Evolutionary conservation across 2,113 vertebrate genomes (phyloP).

Genomic region (Prolemur simus): DNA sequence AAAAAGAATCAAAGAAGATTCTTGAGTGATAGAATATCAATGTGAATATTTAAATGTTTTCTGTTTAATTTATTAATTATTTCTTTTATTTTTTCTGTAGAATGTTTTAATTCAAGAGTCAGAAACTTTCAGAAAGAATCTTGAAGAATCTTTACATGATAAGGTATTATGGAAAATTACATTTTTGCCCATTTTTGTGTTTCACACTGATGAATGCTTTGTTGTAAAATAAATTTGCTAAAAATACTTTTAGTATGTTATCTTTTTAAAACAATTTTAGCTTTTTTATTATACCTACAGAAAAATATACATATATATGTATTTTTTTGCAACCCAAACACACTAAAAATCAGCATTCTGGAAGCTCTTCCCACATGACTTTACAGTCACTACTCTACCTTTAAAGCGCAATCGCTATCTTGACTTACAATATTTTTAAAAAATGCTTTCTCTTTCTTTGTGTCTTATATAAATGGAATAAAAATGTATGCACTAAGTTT

Average conservation of each 20-base stretch:
- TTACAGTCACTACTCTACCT: background rate
- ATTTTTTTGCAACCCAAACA: constrained; percentile 26
- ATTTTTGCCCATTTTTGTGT: background rate
- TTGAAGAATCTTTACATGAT: constrained; percentile 98
- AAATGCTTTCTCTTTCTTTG: background rate
- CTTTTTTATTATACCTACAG: background rate
- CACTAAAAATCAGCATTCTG: background rate
- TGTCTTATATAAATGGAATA: background rate
- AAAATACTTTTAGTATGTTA: background rate
- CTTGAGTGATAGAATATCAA: background rate
- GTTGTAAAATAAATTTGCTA: background rate
- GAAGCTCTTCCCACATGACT: background rate
- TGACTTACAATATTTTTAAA: background rate
- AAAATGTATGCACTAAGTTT: background rate
- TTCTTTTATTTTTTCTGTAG: constrained; percentile 79
- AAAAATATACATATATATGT: background rate
- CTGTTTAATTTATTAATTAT: background rate
- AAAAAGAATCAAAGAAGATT: background rate
- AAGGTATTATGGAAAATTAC: constrained; percentile 87
- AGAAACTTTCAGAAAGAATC: constrained; percentile 96
- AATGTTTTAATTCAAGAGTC: constrained; percentile 98
- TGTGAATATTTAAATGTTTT: background rate
- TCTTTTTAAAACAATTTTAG: background rate
- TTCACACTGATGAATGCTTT: background rate
- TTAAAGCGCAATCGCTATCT: background rate